Base-by-base conservation (phyloP, 2,113 vertebrate genomes). In the Dasypus novemcinctus region DNA sequence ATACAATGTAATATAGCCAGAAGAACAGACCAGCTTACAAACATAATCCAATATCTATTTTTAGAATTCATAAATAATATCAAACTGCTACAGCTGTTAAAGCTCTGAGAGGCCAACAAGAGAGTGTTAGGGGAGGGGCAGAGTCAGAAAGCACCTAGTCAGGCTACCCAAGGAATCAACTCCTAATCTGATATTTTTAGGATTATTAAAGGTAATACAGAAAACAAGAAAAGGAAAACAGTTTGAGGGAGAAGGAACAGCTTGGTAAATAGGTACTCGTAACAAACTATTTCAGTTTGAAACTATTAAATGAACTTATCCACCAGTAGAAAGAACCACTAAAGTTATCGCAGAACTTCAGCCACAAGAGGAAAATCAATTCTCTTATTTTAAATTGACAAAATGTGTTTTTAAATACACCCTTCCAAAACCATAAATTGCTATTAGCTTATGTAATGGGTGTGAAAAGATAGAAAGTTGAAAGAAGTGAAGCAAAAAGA, bases 371-470 rank as follows among this genome's bases (percentile, higher is more conserved):
- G 46, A 87, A 78, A 93, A 89, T 71, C 18, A 13, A 76, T 33
- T 91, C 86, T 94, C 43, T 81, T 57, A 72, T 76, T 90, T 49
- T 83, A 87, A 91, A 85, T 9, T 52, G 20, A 63, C 74, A 96
- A 87, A 95, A 88, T 49, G 15, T 78, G 38, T 25, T 93, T 93
- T 93, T 15, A 91, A 92, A 46, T 52, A 93, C 52, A 64, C 86
- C 13, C 38, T 89, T 78, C 46, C 78, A 81, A 80, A 96, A 94
- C 38, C 38, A 31, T 6, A 7, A 94, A 91, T 8, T 92, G 15
- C 66, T 71, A 15, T 43, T 85, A 84, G 9, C 23, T 74, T 59
- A 72, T 90, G n/a, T 20, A 33, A 75, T 25, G 41, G 36, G 2
- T 38, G 33, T 75, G 27, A 33, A 76, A 15, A 31, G 25, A 78